These are phyloP conservation scores for Drosophila putrida DNA, from an alignment of 2,888 invertebrate genomes.

Conservation along the genomic window DNA sequence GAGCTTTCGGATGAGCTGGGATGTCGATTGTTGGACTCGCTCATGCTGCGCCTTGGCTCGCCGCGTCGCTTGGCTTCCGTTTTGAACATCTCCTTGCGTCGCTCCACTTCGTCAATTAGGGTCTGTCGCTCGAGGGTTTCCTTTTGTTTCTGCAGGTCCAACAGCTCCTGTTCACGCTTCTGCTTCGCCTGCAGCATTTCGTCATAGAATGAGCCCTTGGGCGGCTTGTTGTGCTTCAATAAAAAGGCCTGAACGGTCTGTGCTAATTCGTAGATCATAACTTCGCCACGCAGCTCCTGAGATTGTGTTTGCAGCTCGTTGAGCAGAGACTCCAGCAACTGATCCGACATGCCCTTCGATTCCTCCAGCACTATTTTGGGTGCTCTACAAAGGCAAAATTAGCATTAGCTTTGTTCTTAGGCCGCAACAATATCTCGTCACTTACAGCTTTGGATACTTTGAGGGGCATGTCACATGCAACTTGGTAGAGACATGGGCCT, in stretches of 20 bases:
- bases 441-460: constrained; percentile 93
- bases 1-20: constrained; percentile 87
- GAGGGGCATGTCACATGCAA: constrained; percentile 91
- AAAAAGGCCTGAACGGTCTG: constrained; percentile 93
- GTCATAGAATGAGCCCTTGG: constrained; percentile 93
- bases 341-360: constrained; percentile 92
- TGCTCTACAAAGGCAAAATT: constrained; percentile 85
- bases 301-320: constrained; percentile 88
- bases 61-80: constrained; percentile 88
- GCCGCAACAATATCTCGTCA: constrained; percentile 38
- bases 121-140: constrained; percentile 90
- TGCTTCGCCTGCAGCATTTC: constrained; percentile 93
- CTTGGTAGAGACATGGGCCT: constrained; percentile 90
- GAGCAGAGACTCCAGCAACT: constrained; percentile 88
- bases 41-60: constrained; percentile 86
- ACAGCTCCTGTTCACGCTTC: constrained; percentile 88
- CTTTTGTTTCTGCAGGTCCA: constrained; percentile 88
- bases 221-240: constrained; percentile 92
- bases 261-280: constrained; percentile 94
- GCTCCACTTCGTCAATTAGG: constrained; percentile 91
- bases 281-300: constrained; percentile 89
- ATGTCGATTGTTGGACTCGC: constrained; percentile 85
- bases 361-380: constrained; percentile 91
- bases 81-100: constrained; percentile 91
- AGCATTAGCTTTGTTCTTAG: neutral